Evolutionary conservation across 2,797 vertebrate species (phyloP).

Genomic region (Halcyon smyrnensis): DNA sequence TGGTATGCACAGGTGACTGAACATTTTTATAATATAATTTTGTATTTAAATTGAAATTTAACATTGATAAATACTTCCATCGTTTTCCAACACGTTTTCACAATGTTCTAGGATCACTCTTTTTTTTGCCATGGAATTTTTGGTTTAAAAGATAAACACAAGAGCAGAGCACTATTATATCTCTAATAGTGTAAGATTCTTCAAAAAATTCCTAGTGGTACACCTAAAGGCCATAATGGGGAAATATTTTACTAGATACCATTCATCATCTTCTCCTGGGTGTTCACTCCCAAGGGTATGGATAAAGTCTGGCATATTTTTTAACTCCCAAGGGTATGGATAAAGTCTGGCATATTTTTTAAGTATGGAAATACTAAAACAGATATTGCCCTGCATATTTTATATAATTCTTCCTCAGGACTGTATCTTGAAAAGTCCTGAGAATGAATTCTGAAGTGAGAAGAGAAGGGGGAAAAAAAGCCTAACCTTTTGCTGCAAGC

Average conservation of each 20-base stretch:
- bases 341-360: neutral
- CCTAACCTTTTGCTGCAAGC: neutral
- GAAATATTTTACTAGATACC: neutral
- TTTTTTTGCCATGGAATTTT: neutral
- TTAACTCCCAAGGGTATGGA: neutral
- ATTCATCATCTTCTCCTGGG: neutral
- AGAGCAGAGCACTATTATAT: neutral
- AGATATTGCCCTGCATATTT: neutral
- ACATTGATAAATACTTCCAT: neutral
- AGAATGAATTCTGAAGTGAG: neutral
- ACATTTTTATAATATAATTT: neutral
- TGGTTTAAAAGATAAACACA: neutral
- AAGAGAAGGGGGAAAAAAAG: neutral
- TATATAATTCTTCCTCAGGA: neutral
- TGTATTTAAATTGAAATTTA: neutral
- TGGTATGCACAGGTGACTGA: neutral
- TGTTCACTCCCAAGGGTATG: neutral
- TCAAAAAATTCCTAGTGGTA: neutral
- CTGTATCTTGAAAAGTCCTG: neutral
- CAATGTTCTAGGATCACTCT: neutral
- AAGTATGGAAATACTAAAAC: neutral
- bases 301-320: neutral
- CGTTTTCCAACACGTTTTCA: neutral
- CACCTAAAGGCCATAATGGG: neutral
- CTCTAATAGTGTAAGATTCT: neutral